Evolutionary conservation across 2,113 vertebrate genomes (phyloP).

Genomic region (Saimiri boliviensis): DNA sequence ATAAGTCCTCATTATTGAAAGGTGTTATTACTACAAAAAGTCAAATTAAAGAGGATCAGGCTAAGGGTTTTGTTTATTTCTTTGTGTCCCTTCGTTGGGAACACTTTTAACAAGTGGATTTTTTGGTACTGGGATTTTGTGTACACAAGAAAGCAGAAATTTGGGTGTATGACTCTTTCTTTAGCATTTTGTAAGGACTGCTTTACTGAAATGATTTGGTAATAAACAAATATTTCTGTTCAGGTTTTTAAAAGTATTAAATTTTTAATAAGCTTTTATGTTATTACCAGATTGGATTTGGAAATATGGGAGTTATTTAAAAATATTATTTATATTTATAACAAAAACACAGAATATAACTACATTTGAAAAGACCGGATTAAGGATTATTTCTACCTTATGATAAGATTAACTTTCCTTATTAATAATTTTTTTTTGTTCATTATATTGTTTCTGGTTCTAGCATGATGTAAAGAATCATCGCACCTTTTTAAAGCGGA

Average conservation of each 20-base stretch:
- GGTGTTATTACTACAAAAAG: not conserved
- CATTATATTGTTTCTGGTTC: slow-evolving; percentile 5
- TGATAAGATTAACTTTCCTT: not conserved
- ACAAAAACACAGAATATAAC: not conserved
- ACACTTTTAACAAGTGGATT: not conserved
- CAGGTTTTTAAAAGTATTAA: not conserved
- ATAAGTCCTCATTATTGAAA: not conserved
- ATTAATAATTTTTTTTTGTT: not conserved
- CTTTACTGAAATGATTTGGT: slow-evolving; percentile 9
- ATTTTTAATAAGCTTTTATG: slow-evolving; percentile 23
- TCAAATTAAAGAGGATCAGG: not conserved
- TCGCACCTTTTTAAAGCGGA: slow-evolving; percentile 91
- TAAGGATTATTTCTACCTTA: not conserved
- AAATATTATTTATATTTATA: not conserved
- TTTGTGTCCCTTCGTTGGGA: not conserved
- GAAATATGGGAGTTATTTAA: not conserved
- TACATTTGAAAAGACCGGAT: slow-evolving; percentile 1
- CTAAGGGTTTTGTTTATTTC: not conserved
- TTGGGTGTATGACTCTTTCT: not conserved
- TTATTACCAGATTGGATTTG: not conserved
- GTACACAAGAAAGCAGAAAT: not conserved
- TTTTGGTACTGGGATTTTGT: not conserved
- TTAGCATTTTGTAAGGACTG: not conserved
- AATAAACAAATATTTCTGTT: not conserved
- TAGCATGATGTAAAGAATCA: slow-evolving; percentile 97